These are phyloP conservation scores for Boloria euphrosyne DNA, from an alignment of 2,888 invertebrate species.

Conservation along the genomic window DNA sequence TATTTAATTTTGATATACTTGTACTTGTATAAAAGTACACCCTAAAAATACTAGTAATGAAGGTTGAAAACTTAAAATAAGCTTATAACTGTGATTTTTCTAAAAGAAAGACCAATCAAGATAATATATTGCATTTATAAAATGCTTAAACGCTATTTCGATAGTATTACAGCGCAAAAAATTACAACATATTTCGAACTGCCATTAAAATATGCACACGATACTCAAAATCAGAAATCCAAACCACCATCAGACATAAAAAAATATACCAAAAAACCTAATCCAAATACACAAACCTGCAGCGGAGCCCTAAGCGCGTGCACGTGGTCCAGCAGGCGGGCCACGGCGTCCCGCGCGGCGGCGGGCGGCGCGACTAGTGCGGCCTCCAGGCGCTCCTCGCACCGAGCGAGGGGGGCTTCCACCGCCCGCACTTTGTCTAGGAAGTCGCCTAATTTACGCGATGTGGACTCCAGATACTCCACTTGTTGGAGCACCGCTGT, in stretches of 20 bases:
- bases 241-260: not conserved
- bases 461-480: constrained; percentile 91
- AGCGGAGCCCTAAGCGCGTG: constrained; percentile 88
- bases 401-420: constrained; percentile 92
- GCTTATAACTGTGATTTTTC: too few species aligned
- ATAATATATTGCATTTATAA: too few species aligned
- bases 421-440: constrained; percentile 92
- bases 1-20: too few species aligned
- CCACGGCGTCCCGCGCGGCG: constrained; percentile 93
- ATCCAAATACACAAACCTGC: constrained; percentile 55
- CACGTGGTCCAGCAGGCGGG: constrained; percentile 91
- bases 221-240: not conserved
- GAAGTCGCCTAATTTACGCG: constrained; percentile 91
- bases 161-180: too few species aligned
- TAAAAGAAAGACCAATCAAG: too few species aligned
- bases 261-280: not conserved
- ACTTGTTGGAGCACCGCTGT: constrained; percentile 87
- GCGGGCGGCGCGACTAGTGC: constrained; percentile 86
- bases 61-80: too few species aligned
- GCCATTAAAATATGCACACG: too few species aligned
- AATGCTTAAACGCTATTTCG: too few species aligned
- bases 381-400: constrained; percentile 88
- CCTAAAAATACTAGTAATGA: too few species aligned
- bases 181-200: too few species aligned
- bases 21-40: too few species aligned